A percentile compares a stretch with the other conserved stretches of the same genome.
phyloP scores from a whole-genome alignment of 2,113 vertebrate species.

The Dromaius novaehollandiae region DNA sequence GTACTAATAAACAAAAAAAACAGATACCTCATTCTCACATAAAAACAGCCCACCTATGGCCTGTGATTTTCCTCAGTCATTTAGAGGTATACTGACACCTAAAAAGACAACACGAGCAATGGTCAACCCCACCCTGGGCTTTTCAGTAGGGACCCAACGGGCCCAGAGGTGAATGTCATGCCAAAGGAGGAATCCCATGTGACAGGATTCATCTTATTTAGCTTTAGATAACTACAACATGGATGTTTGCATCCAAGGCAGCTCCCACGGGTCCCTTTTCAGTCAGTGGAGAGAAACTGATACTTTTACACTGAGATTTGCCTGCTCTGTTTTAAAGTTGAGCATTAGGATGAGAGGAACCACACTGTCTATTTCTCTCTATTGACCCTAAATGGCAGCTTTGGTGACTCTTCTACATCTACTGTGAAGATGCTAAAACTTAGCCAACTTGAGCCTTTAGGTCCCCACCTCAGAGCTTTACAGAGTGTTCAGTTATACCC shows the following conservation, averaged over 20 bases:
- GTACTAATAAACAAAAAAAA: background rate
- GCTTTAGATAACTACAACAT: background rate
- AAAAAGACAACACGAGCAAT: background rate
- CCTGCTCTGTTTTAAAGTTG: background rate
- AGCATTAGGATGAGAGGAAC: background rate
- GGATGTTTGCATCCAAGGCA: background rate
- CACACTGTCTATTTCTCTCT: background rate
- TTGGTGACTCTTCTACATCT: background rate
- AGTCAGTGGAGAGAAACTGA: background rate
- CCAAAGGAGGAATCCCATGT: background rate
- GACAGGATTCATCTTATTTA: background rate
- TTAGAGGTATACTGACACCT: background rate
- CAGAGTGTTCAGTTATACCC: background rate
- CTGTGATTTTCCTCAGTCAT: background rate
- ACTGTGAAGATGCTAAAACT: background rate
- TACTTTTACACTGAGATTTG: background rate
- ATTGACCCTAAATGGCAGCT: background rate
- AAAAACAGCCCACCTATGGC: background rate
- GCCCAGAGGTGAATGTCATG: background rate
- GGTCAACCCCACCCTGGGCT: background rate
- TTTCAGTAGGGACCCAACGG: background rate
- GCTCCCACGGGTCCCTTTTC: background rate
- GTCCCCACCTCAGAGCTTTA: background rate
- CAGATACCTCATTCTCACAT: background rate
- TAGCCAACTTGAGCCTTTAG: background rate